Conservation (phyloP, 2,113 vertebrate genomes). For the Panthera tigris region DNA sequence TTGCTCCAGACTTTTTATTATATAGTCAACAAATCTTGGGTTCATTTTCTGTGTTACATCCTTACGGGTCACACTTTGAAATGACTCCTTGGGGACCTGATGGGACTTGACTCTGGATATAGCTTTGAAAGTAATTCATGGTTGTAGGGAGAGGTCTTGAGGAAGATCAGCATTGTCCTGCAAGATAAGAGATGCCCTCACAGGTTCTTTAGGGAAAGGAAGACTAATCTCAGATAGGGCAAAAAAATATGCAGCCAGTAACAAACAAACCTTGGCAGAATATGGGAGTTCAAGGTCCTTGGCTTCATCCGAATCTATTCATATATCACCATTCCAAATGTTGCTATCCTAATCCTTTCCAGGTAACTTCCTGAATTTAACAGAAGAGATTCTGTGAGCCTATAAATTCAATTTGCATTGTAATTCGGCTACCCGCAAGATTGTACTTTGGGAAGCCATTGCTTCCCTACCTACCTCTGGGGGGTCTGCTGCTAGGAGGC, state of each 20-base stretch:
- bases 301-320: not conserved
- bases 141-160: not conserved
- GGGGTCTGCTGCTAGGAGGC: no score
- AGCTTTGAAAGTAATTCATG: not conserved
- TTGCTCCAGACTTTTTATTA: not conserved
- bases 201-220: not conserved
- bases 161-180: not conserved
- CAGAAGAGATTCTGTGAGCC: not conserved
- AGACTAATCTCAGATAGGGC: not conserved
- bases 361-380: not conserved
- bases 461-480: accelerated
- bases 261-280: not conserved
- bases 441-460: not conserved
- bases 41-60: not conserved
- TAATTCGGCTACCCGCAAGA: not conserved
- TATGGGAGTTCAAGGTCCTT: not conserved
- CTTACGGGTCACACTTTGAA: not conserved
- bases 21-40: not conserved
- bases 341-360: not conserved
- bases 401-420: not conserved
- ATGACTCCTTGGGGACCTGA: not conserved
- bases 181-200: not conserved
- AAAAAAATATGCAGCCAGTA: not conserved
- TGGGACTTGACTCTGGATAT: not conserved
- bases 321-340: not conserved